phyloP scores from a whole-genome alignment of 37 sponge, comb jelly and placozoan genomes.

The Haliclona indistincta region DNA sequence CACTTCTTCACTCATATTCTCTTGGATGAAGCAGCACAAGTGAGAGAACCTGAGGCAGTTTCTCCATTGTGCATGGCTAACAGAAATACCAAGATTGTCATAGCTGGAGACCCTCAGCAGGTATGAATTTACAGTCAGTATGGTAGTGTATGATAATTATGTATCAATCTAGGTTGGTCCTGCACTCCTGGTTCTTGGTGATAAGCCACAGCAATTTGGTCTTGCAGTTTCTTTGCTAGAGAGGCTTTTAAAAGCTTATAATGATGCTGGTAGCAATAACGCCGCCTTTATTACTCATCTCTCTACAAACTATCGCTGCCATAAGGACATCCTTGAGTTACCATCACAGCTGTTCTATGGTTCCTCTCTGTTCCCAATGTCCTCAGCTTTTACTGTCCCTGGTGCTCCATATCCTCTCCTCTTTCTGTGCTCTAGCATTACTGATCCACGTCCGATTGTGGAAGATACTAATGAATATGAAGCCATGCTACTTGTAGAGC shows the following conservation, averaged over 20 bases:
- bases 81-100: conserved; percentile 14
- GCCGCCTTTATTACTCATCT: too few species aligned
- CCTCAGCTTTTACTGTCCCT: neutral
- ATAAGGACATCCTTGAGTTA: neutral
- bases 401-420: conserved; percentile 34
- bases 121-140: conserved; percentile 2
- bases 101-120: conserved; percentile 57
- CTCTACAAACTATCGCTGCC: conserved; percentile 5
- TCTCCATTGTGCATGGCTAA: conserved; percentile 23
- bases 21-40: conserved; percentile 59
- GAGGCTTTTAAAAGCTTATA: conserved; percentile 8
- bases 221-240: conserved; percentile 10
- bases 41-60: conserved; percentile 48
- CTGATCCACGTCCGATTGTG: too few species aligned
- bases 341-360: conserved; percentile 7
- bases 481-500: too few species aligned
- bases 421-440: conserved; percentile 53
- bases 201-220: conserved; percentile 6
- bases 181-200: conserved; percentile 17
- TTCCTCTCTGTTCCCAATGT: neutral
- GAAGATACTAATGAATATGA: too few species aligned
- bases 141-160: neutral
- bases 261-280: neutral
- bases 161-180: conserved; percentile 29
- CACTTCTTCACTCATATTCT: conserved; percentile 48